A percentile compares a stretch with the other conserved stretches of the same genome.
phyloP scores from a whole-genome alignment of 2,888 invertebrate species.

The Keiferia lycopersicella region DNA sequence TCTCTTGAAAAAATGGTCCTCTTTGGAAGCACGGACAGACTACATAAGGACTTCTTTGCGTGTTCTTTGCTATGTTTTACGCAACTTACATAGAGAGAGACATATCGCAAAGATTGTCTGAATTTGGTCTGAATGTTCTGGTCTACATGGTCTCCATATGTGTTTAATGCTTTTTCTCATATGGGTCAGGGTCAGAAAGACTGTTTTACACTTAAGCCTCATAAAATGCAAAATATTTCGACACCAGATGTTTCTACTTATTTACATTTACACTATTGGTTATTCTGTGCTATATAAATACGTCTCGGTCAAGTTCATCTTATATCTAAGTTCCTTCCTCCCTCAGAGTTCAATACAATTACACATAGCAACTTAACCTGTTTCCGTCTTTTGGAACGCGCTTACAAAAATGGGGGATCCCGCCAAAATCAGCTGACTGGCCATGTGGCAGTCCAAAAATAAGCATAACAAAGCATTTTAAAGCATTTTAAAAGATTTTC shows the following conservation, averaged over 20 bases:
- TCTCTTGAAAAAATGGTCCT: no score
- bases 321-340: neutral
- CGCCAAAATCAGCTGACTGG: constrained; percentile 46
- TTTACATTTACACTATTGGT: no score
- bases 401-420: constrained; percentile 38
- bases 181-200: no score
- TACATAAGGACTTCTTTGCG: no score
- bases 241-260: neutral
- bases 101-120: no score
- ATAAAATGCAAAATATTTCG: no score
- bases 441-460: constrained; percentile 36
- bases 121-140: no score
- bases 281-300: neutral
- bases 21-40: no score
- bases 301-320: constrained; percentile 1
- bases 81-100: neutral
- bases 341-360: constrained; percentile 17
- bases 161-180: no score
- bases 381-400: constrained; percentile 29
- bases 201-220: no score
- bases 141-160: no score
- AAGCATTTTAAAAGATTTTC: constrained; percentile 7
- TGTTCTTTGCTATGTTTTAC: no score
- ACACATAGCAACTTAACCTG: constrained; percentile 37
- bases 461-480: neutral